Conservation (phyloP, 2,888 invertebrate species). For the Protonemura montana region DNA sequence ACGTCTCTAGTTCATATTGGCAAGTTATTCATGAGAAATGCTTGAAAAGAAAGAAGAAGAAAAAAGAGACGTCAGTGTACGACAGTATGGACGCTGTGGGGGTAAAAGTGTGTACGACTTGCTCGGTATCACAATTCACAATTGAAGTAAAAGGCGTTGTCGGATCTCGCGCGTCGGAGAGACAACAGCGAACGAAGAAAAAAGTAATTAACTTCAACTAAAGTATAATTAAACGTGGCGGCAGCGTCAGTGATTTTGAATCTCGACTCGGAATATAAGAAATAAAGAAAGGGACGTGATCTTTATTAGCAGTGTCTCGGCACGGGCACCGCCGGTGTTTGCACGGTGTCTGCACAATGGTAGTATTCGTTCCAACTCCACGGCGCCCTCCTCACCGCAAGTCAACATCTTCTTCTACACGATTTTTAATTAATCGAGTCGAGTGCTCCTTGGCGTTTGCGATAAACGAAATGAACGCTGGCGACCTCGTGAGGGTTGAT, state of each 20-base stretch:
- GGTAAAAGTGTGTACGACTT: neutral
- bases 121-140: neutral
- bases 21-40: neutral
- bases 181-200: constrained; percentile 44
- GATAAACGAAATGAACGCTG: neutral
- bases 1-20: neutral
- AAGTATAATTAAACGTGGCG: constrained; percentile 51
- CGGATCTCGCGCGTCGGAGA: constrained; percentile 1
- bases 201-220: constrained; percentile 51
- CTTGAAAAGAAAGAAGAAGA: neutral
- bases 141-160: neutral
- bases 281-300: neutral
- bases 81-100: neutral
- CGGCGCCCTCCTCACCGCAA: neutral
- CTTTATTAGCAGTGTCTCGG: neutral
- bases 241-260: neutral
- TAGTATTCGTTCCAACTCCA: neutral
- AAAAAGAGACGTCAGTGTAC: neutral
- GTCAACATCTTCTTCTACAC: neutral
- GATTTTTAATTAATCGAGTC: constrained; percentile 12
- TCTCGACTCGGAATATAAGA: neutral
- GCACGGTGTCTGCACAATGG: neutral
- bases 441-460: neutral
- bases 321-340: neutral
- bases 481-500: neutral